Base-by-base conservation (phyloP, 2,797 vertebrate species). In the Oreochromis mossambicus region DNA sequence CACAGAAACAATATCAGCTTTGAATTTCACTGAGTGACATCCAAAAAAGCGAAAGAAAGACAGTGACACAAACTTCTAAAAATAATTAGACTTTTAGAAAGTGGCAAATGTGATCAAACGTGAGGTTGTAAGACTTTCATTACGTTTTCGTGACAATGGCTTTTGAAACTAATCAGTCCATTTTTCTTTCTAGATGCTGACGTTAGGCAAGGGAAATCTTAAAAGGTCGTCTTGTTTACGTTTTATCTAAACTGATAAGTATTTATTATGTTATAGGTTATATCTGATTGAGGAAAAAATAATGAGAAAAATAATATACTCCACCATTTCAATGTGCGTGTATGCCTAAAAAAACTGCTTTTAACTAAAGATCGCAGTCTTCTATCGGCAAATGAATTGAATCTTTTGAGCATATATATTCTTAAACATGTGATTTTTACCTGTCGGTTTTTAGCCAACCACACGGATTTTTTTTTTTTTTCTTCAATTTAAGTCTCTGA, bases 1-100 rank as follows among this genome's bases (percentile, higher is more conserved):
- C 58, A 56, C 8, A 77, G 21, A 79, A 29, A 12, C 5, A 34
- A 2, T 8, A 15, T 10, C 68, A 21, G 17, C 38, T 12, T 12
- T 36, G 36, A 54, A 79, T 21, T 48, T 29, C 9, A 48, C 41
- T 5, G 41, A 12, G 9, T 0, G 9, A 48, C 6, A 3, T 29
- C 6, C 9, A 29, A 73, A 73, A 13, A 29, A 46, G 6, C 3
- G 2, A 2, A 46, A 70, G 6, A 48, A 73, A 6, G 66, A 17
- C 26, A n/a, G 68, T 15, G 26, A 32, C 26, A 32, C 7, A 58
- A 29, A 17, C 3, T 15, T 32, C 32, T 17, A 13, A 43, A 73
- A 48, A n/a, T 12, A 0, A 12, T 48, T 29, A 0, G 9, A 73
- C 4, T 73, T 1, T 11, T 46, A 73, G 6, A 19, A 73, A 48